Evolutionary conservation across 2,797 vertebrate genomes (phyloP).

Genomic region (Peromyscus attwateri): DNA sequence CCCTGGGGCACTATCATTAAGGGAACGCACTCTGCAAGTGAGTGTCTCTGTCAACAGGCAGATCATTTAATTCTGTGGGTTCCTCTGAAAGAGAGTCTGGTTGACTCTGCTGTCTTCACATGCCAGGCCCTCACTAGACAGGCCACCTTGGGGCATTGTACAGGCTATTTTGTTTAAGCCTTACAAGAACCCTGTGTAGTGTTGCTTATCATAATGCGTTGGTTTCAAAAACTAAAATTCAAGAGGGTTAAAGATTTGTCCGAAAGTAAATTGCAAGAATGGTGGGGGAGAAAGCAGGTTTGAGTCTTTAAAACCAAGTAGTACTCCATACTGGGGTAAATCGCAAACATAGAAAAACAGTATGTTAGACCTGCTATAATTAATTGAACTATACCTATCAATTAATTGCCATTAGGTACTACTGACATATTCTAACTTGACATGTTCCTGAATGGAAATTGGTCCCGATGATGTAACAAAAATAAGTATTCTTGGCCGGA

Average conservation of each 20-base stretch:
- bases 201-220: neutral
- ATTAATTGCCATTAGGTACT: constrained; percentile 9
- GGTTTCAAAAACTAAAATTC: constrained; percentile 42
- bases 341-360: constrained; percentile 27
- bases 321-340: neutral
- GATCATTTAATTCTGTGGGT: constrained; percentile 32
- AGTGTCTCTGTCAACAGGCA: neutral
- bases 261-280: constrained; percentile 17
- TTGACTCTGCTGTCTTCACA: neutral
- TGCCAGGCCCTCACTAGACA: neutral
- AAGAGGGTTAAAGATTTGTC: constrained; percentile 24
- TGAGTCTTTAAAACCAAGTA: constrained; percentile 14
- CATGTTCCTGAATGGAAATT: constrained; percentile 43
- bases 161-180: constrained; percentile 17
- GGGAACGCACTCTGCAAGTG: neutral
- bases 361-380: constrained; percentile 2
- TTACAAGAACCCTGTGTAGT: neutral
- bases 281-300: neutral
- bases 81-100: constrained; percentile 47
- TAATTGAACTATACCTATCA: neutral
- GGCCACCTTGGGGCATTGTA: neutral
- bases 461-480: neutral
- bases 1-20: neutral
- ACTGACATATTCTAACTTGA: neutral
- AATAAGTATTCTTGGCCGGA: constrained; percentile 43